Conservation (phyloP, 2,797 vertebrate genomes). For the Sternarchorhynchus goeldii region DNA sequence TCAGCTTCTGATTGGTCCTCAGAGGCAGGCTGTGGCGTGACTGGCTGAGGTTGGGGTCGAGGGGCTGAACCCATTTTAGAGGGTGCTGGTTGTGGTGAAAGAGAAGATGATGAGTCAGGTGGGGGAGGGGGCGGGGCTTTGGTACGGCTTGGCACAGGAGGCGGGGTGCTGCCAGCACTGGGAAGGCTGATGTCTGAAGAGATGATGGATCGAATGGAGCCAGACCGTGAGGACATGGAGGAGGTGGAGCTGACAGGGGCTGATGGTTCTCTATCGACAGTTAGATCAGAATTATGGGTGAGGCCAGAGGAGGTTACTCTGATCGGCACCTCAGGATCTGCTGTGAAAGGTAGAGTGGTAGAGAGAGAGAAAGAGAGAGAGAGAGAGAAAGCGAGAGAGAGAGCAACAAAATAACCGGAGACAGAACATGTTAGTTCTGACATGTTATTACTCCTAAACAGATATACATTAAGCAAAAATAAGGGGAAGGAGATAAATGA, state of each 20-base stretch:
- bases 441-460: too few relatives aligned
- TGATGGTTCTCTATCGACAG: slow-evolving; percentile 53
- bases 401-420: neutral
- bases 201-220: slow-evolving; percentile 80
- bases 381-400: slow-evolving; percentile 14
- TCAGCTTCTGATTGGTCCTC: slow-evolving; percentile 68
- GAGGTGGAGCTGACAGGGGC: slow-evolving; percentile 86
- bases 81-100: slow-evolving; percentile 36
- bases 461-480: too few relatives aligned
- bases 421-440: too few relatives aligned
- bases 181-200: slow-evolving; percentile 82
- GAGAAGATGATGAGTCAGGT: slow-evolving; percentile 56
- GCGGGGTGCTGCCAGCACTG: slow-evolving; percentile 86
- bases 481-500: too few relatives aligned
- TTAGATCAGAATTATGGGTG: slow-evolving; percentile 69
- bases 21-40: slow-evolving; percentile 31
- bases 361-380: slow-evolving; percentile 8
- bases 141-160: slow-evolving; percentile 88
- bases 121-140: slow-evolving; percentile 62
- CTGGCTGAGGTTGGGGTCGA: slow-evolving; percentile 58
- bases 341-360: slow-evolving; percentile 28
- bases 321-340: slow-evolving; percentile 72
- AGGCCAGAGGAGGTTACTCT: slow-evolving; percentile 72
- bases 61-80: slow-evolving; percentile 72
- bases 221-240: slow-evolving; percentile 84